These are phyloP conservation scores for Cheilosia pagana DNA, from an alignment of 2,888 invertebrate species.

Conservation along the genomic window DNA sequence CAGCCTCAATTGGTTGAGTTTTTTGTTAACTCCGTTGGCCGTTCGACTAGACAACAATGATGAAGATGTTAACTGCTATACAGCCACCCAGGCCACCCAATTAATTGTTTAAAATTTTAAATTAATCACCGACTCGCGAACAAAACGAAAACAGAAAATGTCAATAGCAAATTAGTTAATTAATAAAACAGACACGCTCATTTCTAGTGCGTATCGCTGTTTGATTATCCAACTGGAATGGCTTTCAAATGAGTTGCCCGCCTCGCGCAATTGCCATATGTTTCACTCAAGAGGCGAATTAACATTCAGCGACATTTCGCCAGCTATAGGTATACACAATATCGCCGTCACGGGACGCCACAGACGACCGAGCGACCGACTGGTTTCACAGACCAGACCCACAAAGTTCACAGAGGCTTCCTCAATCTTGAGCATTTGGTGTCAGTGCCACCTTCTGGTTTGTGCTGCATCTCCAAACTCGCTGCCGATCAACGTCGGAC, in stretches of 20 bases:
- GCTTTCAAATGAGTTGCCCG: slow-evolving; percentile 61
- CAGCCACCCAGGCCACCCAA: slow-evolving; percentile 43
- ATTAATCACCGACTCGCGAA: slow-evolving; percentile 44
- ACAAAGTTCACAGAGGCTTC: slow-evolving; percentile 42
- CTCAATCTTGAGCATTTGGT: slow-evolving; percentile 8
- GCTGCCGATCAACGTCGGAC: slow-evolving; percentile 13
- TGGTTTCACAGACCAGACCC: slow-evolving; percentile 1
- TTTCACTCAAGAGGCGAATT: slow-evolving; percentile 55
- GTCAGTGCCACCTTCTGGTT: slow-evolving; percentile 44
- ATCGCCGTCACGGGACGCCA: slow-evolving; percentile 8
- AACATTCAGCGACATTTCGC: slow-evolving; percentile 64
- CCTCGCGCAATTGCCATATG: slow-evolving; percentile 47
- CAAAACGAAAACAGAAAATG: slow-evolving; percentile 38
- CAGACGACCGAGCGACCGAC: too few relatives aligned
- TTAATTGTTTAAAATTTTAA: slow-evolving; percentile 61
- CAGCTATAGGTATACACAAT: slow-evolving; percentile 25
- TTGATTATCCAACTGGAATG: slow-evolving; percentile 55
- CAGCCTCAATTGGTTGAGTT: slow-evolving; percentile 31
- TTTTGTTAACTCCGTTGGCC: background rate
- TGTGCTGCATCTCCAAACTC: background rate
- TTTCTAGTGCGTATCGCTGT: background rate
- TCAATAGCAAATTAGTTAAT: slow-evolving; percentile 47
- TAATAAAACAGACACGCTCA: slow-evolving; percentile 34
- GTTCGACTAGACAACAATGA: slow-evolving; percentile 23
- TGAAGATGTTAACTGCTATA: slow-evolving; percentile 36